Percentiles rank a stretch among this genome's conserved stretches.
phyloP scores from a whole-genome alignment of 2,113 vertebrate species.

The Eolophus roseicapilla region DNA sequence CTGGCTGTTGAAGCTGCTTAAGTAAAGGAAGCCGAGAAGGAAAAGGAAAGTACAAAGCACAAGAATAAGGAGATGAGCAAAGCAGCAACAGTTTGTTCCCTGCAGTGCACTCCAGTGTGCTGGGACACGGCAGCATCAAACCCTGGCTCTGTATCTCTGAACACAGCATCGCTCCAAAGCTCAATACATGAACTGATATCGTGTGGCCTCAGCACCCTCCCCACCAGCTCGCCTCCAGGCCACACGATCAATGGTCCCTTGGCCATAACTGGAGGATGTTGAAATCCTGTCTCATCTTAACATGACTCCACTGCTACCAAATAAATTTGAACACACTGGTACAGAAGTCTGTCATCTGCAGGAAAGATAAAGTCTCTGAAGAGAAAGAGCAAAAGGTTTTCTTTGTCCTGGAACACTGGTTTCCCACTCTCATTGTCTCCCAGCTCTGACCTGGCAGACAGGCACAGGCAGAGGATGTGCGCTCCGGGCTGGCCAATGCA shows the following conservation, averaged over 20 bases:
- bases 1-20: background rate
- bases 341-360: too few relatives aligned
- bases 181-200: background rate
- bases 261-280: background rate
- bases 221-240: background rate
- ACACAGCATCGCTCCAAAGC: background rate
- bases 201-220: background rate
- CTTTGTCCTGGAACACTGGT: background rate
- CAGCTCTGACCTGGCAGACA: background rate
- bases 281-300: background rate
- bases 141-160: background rate
- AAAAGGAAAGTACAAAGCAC: background rate
- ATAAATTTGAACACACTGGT: background rate
- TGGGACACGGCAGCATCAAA: background rate
- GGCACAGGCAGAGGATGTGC: background rate
- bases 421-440: background rate
- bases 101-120: fast-evolving
- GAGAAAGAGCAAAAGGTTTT: background rate
- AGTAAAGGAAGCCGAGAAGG: background rate
- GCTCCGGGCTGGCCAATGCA: background rate
- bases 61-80: background rate
- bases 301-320: background rate
- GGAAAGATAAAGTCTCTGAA: background rate
- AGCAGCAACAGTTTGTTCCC: background rate
- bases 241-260: background rate